A percentile compares a stretch with the other conserved stretches of the same genome.
These are phyloP conservation scores for Peromyscus leucopus DNA, from an alignment of 2,113 vertebrate genomes.

Conservation along the genomic window DNA sequence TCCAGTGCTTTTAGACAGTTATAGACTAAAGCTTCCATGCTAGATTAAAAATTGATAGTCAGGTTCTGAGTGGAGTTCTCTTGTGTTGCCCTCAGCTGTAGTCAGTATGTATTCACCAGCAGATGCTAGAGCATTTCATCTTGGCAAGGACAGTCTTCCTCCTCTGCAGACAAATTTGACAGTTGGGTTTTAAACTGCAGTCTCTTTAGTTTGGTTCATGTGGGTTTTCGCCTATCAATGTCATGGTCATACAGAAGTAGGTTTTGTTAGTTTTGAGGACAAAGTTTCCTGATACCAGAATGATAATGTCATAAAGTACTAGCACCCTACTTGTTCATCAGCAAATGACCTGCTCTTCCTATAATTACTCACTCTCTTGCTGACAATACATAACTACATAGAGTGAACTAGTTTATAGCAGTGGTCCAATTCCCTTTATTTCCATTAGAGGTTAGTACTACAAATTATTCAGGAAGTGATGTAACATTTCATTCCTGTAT, in stretches of 20 bases:
- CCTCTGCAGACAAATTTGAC: not conserved
- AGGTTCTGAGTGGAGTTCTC: not conserved
- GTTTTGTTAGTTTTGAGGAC: not conserved
- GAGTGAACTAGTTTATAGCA: not conserved
- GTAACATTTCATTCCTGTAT: not conserved
- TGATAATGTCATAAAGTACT: not conserved
- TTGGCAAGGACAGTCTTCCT: conserved; percentile 30
- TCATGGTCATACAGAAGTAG: not conserved
- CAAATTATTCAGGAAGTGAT: not conserved
- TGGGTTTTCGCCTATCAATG: not conserved
- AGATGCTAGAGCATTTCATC: not conserved
- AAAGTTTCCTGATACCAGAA: not conserved
- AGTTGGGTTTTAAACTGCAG: conserved; percentile 42
- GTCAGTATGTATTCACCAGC: not conserved
- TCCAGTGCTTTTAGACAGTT: not conserved
- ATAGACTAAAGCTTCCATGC: not conserved
- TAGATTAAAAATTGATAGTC: conserved; percentile 14
- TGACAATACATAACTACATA: not conserved
- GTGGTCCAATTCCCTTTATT: not conserved
- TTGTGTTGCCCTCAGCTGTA: not conserved
- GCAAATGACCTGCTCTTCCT: not conserved
- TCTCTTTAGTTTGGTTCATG: conserved; percentile 38
- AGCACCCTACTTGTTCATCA: not conserved
- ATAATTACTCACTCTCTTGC: not conserved
- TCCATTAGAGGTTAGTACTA: not conserved